Percentiles rank a stretch among this genome's conserved stretches.
These are phyloP conservation scores for Staurois parvus DNA, from an alignment of 2,797 vertebrate genomes.

Conservation along the genomic window DNA sequence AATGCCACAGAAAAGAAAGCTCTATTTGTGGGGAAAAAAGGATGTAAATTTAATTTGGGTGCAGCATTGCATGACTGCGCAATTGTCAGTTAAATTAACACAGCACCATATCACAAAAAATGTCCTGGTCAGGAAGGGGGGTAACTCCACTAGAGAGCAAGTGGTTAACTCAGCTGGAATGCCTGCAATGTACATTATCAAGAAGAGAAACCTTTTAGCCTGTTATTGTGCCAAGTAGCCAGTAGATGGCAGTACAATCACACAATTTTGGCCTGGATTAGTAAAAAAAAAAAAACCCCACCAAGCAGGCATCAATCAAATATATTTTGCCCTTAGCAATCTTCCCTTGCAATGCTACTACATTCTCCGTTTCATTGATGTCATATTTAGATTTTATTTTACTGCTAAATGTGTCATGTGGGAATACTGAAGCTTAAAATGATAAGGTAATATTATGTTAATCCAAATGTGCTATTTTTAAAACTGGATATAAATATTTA, in stretches of 20 bases:
- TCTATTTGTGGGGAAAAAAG: no score
- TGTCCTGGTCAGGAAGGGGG: no score
- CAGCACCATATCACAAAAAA: no score
- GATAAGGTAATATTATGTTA: not conserved
- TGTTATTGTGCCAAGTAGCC: not conserved
- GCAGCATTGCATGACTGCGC: no score
- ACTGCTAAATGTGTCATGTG: slow-evolving; percentile 11
- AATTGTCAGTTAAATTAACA: no score
- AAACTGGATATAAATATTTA: no score
- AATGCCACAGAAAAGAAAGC: no score
- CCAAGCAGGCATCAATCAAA: slow-evolving; percentile 12
- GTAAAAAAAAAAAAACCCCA: not conserved
- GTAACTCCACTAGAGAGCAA: no score
- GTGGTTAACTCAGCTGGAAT: no score
- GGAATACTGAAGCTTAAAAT: not conserved
- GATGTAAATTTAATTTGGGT: no score
- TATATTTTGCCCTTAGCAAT: slow-evolving; percentile 35
- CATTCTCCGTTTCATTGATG: slow-evolving; percentile 32
- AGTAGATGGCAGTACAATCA: slow-evolving; percentile 27
- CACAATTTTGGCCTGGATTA: not conserved
- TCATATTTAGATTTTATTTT: slow-evolving; percentile 36
- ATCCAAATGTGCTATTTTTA: not conserved
- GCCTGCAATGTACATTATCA: no score
- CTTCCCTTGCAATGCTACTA: not conserved
- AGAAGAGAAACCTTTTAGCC: no score